A percentile compares a stretch with the other conserved stretches of the same genome.
These are phyloP conservation scores for Leptopterna dolabrata DNA, from an alignment of 2,888 invertebrate genomes.

Conservation along the genomic window DNA sequence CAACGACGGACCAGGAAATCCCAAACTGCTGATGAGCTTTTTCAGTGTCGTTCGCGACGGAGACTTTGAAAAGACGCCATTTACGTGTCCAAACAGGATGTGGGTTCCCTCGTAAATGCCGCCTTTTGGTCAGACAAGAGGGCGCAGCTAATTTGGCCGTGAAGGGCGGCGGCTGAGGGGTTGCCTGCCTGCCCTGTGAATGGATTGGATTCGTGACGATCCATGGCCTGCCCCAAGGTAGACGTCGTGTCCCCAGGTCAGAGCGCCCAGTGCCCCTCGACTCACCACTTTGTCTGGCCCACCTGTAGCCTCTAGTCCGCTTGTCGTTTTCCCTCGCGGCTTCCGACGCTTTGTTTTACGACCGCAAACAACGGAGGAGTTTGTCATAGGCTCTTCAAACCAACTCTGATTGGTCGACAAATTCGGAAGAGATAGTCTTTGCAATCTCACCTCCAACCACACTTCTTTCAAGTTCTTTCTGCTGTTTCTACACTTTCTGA, in stretches of 20 bases:
- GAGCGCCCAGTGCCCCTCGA: background rate
- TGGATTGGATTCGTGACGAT: background rate
- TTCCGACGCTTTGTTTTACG: background rate
- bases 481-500: too few species aligned
- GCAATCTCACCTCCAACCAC: too few species aligned
- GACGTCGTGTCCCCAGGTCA: background rate
- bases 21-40: background rate
- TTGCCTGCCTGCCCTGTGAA: background rate
- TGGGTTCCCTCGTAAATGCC: background rate
- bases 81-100: background rate
- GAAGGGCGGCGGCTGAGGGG: background rate
- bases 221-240: background rate
- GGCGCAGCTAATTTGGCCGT: background rate
- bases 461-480: too few species aligned
- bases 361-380: background rate
- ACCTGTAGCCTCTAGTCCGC: background rate
- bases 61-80: background rate
- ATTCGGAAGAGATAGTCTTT: too few species aligned
- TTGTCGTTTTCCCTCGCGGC: background rate
- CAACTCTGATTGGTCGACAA: background rate
- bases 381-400: background rate
- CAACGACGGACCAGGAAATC: background rate
- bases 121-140: background rate
- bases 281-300: background rate
- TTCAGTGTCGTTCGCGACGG: background rate